phyloP scores from a whole-genome alignment of 2,797 vertebrate species.

The Eremophila alpestris region DNA sequence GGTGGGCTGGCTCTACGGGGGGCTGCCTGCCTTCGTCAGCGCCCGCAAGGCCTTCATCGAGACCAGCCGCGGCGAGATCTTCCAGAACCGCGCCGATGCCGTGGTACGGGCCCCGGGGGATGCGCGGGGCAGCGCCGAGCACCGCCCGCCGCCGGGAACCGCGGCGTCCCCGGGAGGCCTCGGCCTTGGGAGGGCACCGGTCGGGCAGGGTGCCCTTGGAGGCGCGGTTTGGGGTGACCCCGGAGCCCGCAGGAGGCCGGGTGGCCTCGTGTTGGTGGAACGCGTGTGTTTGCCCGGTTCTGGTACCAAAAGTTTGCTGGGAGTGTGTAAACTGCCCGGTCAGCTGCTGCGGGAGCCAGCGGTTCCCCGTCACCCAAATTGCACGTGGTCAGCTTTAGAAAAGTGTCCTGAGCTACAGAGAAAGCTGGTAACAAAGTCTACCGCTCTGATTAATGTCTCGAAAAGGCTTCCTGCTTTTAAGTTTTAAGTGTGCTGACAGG shows the following conservation, averaged over 20 bases:
- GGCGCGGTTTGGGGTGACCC: not conserved
- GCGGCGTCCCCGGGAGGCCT: not conserved
- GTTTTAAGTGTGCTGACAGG: not conserved
- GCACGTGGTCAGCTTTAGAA: accelerated
- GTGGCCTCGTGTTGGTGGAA: not conserved
- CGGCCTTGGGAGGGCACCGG: not conserved
- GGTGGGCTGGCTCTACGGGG: conserved; percentile 85
- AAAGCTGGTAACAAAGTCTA: not conserved
- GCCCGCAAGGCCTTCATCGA: conserved; percentile 85
- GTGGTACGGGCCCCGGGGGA: conserved; percentile 76
- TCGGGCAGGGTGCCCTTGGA: not conserved
- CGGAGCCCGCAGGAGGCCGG: not conserved
- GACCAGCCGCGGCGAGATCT: conserved; percentile 85
- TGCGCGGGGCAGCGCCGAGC: not conserved
- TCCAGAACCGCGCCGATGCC: conserved; percentile 84
- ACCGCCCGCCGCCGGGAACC: not conserved
- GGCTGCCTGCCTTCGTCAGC: conserved; percentile 85
- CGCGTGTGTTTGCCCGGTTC: not conserved
- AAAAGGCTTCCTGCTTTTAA: not conserved
- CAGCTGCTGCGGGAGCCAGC: not conserved
- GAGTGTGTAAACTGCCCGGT: not conserved
- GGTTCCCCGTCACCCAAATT: accelerated
- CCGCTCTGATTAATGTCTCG: accelerated
- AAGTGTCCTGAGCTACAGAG: accelerated
- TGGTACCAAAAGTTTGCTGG: not conserved